Base-by-base conservation (phyloP, 1,140 invertebrate genomes). In the Aleiodes sp. region DNA sequence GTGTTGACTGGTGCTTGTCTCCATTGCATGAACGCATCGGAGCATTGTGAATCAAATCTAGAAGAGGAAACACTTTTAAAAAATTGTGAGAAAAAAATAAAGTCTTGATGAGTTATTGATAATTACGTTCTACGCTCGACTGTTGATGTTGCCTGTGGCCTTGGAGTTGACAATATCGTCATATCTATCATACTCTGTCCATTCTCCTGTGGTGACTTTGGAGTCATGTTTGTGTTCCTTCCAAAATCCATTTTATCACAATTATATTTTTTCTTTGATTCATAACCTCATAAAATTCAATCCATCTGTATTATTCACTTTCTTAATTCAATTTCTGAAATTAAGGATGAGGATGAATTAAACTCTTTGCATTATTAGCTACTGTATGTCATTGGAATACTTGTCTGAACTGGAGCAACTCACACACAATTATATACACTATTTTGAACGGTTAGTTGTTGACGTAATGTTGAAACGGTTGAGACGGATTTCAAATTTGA, bases 111-210 rank as follows among this genome's bases (percentile, higher is more conserved):
- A 46, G 57, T 60, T 41, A 46, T 43, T 60, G 39, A 14, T 26
- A 73, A 31, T 68, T 35, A 57, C 35, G 14, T 57, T 76, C 77
- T 79, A 65, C 78, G 75, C 37, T 78, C 73, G 26, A 81, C 78
- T 1, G 83, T 84, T 0, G 83, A 84, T 4, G 79, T 61, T 29
- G 83, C 83, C 71, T 82, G 80, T 6, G 83, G 83, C 35, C 67
- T 46, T 4, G 81, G 81, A 24, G 78, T 82, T 41, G 64, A 76
- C 46, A 80, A 56, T 16, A 83, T 35, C 8, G 82, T 82, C 4
- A 76, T 35, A 60, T 81, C 76, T 0, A 69, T 68, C 7, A 78
- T 24, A 21, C 46, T 52, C 14, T 24, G 19, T 26, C 8, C 7
- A 52, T 26, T 4, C n/a, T 52, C 21, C 19, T 9, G 8, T 19